Percentiles rank a stretch among this genome's conserved stretches.
Conservation (phyloP, 2,888 invertebrate species). For the Heliconius aoede region DNA sequence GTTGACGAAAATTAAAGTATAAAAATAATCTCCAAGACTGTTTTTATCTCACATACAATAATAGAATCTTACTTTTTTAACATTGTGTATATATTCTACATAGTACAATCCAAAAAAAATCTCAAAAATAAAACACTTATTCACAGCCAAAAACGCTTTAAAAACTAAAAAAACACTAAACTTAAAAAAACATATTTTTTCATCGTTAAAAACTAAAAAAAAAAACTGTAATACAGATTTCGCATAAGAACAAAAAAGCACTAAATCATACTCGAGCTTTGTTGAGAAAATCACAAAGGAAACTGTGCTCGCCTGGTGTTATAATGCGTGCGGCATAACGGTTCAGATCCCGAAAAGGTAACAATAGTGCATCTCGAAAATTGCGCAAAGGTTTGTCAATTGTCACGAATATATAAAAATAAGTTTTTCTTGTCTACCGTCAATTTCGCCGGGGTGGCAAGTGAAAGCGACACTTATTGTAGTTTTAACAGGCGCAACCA, state of each 20-base stretch:
- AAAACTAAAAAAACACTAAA: too few species aligned
- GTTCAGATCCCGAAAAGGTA: constrained; percentile 66
- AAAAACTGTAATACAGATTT: constrained; percentile 37
- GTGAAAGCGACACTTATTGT: constrained; percentile 68
- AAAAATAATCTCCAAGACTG: not conserved
- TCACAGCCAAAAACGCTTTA: not conserved
- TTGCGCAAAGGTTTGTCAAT: constrained; percentile 69
- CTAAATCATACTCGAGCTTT: constrained; percentile 77
- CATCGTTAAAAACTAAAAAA: constrained; percentile 40
- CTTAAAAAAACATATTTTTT: constrained; percentile 6
- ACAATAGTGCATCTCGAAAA: constrained; percentile 64
- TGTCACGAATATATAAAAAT: constrained; percentile 58
- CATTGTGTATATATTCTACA: not conserved
- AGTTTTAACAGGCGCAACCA: constrained; percentile 47
- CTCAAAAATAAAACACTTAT: not conserved
- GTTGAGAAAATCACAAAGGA: constrained; percentile 69
- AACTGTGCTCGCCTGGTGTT: constrained; percentile 72
- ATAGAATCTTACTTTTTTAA: not conserved
- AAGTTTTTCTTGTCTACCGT: constrained; percentile 51
- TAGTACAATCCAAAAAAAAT: not conserved
- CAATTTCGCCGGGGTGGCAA: constrained; percentile 72
- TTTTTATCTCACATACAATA: not conserved
- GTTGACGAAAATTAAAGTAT: not conserved
- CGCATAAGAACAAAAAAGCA: constrained; percentile 61
- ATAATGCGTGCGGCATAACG: constrained; percentile 72